Base-by-base conservation (phyloP, 1,140 invertebrate genomes). In the Drosophila watanabei region DNA sequence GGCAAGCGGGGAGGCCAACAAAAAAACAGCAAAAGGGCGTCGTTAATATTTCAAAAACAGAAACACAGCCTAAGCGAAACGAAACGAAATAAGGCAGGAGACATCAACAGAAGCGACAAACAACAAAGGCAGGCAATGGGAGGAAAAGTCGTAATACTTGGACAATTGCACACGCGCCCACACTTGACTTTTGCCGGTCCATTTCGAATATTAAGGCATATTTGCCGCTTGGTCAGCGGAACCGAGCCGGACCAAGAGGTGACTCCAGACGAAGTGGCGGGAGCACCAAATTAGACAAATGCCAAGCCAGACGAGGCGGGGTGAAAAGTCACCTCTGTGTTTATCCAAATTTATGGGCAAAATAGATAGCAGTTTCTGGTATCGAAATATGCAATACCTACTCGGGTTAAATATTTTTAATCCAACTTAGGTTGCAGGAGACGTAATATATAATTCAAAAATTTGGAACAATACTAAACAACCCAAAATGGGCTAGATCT, bases 21-120 rank as follows among this genome's bases (percentile, higher is more conserved):
- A 57, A 78, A 82, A 75, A 88, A 88, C 85, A 88, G 78, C 85
- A 88, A 88, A 88, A 89, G 85, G 85, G 85, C 85, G 85, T 88
- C 81, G 85, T 88, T 88, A 88, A 89, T 88, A 88, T 88, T 88
- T 88, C 85, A 89, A 85, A 88, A 88, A 89, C 85, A 88, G 85
- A 88, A 85, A 75, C 81, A 83, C 72, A 64, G 20, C 54, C 70
- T 32, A 79, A 66, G 11, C 68, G 45, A 79, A 64, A 35, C 68
- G 33, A 80, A 76, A 64, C 39, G 39, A 69, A 54, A 81, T 64
- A 80, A 60, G 48, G 56, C 56, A 60, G 9, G 18, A 33, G 49
- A 54, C 46, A 63, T 41, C 63, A 46, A 57, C 52, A 76, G 61
- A 66, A 59, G 43, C 45, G 37, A 45, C 43, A 48, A 58, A 76